These are phyloP conservation scores for Tympanuchus pallidicinctus DNA, from an alignment of 2,113 vertebrate genomes.

Conservation along the genomic window DNA sequence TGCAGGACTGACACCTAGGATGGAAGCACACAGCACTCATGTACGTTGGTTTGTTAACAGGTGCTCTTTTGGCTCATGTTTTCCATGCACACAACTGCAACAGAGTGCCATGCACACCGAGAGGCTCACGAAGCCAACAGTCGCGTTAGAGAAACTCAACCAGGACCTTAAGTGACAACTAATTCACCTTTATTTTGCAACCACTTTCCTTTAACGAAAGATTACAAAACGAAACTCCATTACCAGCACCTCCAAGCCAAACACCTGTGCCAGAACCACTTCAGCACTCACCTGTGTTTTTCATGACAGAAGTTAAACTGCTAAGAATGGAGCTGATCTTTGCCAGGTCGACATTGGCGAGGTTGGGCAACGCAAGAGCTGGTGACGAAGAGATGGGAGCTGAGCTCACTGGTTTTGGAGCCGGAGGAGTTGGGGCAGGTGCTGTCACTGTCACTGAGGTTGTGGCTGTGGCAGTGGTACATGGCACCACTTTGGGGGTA, in stretches of 20 bases:
- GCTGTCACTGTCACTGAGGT: neutral
- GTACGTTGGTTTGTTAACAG: rapidly evolving
- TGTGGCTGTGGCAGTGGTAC: neutral
- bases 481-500: conserved; percentile 34
- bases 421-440: neutral
- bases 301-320: conserved; percentile 95
- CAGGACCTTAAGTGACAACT: neutral
- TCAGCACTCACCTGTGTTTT: conserved; percentile 88
- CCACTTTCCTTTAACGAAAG: neutral
- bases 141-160: neutral
- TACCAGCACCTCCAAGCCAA: neutral
- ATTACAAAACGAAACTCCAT: neutral
- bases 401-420: conserved; percentile 48
- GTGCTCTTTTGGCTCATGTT: rapidly evolving
- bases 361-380: conserved; percentile 81
- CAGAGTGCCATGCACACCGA: neutral
- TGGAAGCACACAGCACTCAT: conserved; percentile 45
- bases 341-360: conserved; percentile 96
- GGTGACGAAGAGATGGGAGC: conserved; percentile 54
- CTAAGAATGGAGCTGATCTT: conserved; percentile 99
- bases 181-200: rapidly evolving
- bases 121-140: neutral
- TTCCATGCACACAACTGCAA: neutral
- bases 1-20: conserved; percentile 88
- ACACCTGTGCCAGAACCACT: rapidly evolving